Evolutionary conservation across 1,140 invertebrate genomes (phyloP), one percentile per base, ranked within the genome.

Genomic region (Orchestia grillus): DNA sequence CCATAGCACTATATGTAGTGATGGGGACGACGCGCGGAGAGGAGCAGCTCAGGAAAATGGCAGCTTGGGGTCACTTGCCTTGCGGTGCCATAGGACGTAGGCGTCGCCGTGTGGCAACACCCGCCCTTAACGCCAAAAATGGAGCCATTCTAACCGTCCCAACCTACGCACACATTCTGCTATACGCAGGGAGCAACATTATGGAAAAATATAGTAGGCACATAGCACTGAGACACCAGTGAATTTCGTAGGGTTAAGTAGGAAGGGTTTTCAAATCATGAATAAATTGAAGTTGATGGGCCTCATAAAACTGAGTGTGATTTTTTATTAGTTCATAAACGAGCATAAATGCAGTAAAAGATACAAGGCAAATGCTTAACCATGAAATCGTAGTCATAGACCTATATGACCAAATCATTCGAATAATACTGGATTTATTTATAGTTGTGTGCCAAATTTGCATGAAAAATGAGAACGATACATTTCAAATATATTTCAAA

Each of bases 21-120:
- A 77, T 77, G 6, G 28, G 62, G 62, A 77, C 62, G 62, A 77
- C 36, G 42, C 42, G 88, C 42, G 42, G 41, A 90, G 88, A 90
- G 88, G 88, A 90, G 88, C 62, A 77, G 88, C 88, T 19, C 4
- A 36, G 42, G 88, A 77, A 77, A 28, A 77, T 3, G 62, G 88
- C 43, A 90, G 41, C 11, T 90, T 90, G 42, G 42, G 88, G 88
- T 44, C 88, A 44, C 6, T 90, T 44, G 88, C 62, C 62, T 90
- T 44, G 36, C 41, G 41, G 88, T 90, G 88, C 6, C n/a, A 42
- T 42, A 90, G 88, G 0, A 44, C 44, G 92, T 94, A 44, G 92
- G 92, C 92, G 92, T 94, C 92, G 36, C 44, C 11, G 44, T 92
- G 44, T 0, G 92, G 8, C 92, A 47, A 94, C 92, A 45, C 92